These are phyloP conservation scores for Harpalus rufipes DNA, from an alignment of 2,888 invertebrate species.

Conservation along the genomic window DNA sequence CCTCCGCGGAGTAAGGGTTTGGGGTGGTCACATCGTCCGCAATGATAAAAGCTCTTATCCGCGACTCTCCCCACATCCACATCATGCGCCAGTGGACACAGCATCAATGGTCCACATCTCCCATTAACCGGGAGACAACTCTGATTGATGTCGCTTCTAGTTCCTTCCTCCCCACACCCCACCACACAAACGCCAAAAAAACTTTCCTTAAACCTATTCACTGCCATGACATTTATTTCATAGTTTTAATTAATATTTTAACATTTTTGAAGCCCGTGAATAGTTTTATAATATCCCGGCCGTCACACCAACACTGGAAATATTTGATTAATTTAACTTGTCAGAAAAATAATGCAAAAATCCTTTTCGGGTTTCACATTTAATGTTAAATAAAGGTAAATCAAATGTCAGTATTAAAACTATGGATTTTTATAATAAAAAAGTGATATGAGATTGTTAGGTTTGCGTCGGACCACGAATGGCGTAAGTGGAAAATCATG, in stretches of 20 bases:
- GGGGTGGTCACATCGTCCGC: constrained; percentile 65
- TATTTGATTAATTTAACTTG: constrained; percentile 56
- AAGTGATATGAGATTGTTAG: constrained; percentile 32
- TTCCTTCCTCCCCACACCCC: constrained; percentile 61
- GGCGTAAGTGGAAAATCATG: constrained; percentile 64
- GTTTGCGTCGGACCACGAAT: constrained; percentile 21
- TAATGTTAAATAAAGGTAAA: constrained; percentile 32
- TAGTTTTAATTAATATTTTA: constrained; percentile 37
- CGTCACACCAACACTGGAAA: constrained; percentile 2
- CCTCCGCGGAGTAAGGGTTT: constrained; percentile 9
- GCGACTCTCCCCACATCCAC: constrained; percentile 61
- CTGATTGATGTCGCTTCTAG: constrained; percentile 78
- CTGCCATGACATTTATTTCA: constrained; percentile 8
- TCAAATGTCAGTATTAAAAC: constrained; percentile 44
- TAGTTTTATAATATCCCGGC: constrained; percentile 19
- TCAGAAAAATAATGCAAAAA: constrained; percentile 52
- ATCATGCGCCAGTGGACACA: constrained; percentile 66
- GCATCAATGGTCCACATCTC: constrained; percentile 73
- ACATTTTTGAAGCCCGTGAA: constrained; percentile 34
- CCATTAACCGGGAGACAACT: constrained; percentile 80
- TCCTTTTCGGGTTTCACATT: constrained; percentile 47
- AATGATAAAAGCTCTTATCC: constrained; percentile 67
- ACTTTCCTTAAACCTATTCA: constrained; percentile 38
- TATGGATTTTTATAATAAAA: constrained; percentile 59
- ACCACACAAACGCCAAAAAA: constrained; percentile 36